These are phyloP conservation scores for Dastarcus helophoroides DNA, from an alignment of 2,888 invertebrate species.

Conservation along the genomic window DNA sequence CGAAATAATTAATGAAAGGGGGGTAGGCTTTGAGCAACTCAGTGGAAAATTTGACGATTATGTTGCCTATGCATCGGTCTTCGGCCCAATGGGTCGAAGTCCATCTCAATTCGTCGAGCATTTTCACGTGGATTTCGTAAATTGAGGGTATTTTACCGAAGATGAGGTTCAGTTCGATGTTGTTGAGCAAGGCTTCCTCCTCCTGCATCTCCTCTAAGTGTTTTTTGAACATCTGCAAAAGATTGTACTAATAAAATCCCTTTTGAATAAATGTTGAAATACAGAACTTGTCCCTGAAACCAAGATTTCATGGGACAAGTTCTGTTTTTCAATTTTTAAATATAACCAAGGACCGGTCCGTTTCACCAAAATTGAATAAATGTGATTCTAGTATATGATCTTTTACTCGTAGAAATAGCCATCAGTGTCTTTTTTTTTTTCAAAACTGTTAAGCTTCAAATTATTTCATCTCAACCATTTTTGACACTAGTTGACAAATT, in stretches of 20 bases:
- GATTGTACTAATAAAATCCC: too few species aligned
- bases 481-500: too few species aligned
- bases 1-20: conserved; percentile 96
- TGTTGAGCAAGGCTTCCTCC: conserved; percentile 70
- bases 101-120: conserved; percentile 54
- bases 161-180: conserved; percentile 86
- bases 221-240: conserved; percentile 79
- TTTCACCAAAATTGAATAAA: too few species aligned
- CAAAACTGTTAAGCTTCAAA: too few species aligned
- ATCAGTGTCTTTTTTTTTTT: too few species aligned
- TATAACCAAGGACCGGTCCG: neutral
- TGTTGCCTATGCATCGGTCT: conserved; percentile 59
- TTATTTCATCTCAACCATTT: too few species aligned
- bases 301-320: neutral
- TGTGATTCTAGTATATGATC: too few species aligned
- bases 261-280: neutral
- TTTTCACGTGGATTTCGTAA: conserved; percentile 80
- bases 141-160: conserved; percentile 94
- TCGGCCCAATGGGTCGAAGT: conserved; percentile 76
- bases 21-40: conserved; percentile 91
- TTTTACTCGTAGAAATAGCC: too few species aligned
- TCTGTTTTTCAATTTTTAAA: neutral
- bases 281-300: neutral
- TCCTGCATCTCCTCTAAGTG: conserved; percentile 81
- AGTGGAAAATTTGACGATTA: conserved; percentile 71